These are phyloP conservation scores for Casuarius casuarius DNA, from an alignment of 2,113 vertebrate species.

Conservation along the genomic window DNA sequence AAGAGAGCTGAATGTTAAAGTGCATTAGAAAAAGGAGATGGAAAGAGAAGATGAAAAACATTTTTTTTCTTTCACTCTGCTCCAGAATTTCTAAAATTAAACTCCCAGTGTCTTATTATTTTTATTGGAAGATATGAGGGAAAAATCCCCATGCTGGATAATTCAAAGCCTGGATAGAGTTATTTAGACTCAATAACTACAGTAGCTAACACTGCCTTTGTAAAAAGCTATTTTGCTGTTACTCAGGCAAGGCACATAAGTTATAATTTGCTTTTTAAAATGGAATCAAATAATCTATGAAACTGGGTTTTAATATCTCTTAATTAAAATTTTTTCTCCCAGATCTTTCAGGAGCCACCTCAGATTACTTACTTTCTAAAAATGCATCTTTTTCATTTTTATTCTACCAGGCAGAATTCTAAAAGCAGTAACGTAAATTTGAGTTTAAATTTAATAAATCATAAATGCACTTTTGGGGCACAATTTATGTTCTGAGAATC, in stretches of 20 bases:
- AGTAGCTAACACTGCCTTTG: not conserved
- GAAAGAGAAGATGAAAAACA: conserved; percentile 33
- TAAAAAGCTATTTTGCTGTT: not conserved
- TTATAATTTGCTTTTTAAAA: not conserved
- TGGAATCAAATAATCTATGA: not conserved
- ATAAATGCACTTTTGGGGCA: not conserved
- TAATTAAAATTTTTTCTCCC: not conserved
- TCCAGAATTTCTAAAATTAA: conserved; percentile 57
- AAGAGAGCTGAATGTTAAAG: conserved; percentile 42
- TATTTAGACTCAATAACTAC: conserved; percentile 6
- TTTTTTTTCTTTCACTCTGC: conserved; percentile 28
- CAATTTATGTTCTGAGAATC: not conserved
- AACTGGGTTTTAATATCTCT: not conserved
- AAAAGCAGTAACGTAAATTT: not conserved
- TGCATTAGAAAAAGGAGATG: conserved; percentile 27
- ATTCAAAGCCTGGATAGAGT: conserved; percentile 36
- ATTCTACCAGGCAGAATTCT: not conserved
- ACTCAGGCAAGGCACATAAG: not conserved
- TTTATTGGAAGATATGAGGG: conserved; percentile 49
- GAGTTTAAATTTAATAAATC: not conserved
- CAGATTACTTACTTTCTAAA: not conserved
- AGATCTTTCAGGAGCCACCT: not conserved
- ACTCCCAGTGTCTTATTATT: conserved; percentile 11
- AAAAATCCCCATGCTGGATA: conserved; percentile 30
- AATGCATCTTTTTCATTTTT: not conserved